Percentiles rank a stretch among this genome's conserved stretches.
phyloP scores from a whole-genome alignment of 2,113 vertebrate species.

The Clarias macrocephalus region DNA sequence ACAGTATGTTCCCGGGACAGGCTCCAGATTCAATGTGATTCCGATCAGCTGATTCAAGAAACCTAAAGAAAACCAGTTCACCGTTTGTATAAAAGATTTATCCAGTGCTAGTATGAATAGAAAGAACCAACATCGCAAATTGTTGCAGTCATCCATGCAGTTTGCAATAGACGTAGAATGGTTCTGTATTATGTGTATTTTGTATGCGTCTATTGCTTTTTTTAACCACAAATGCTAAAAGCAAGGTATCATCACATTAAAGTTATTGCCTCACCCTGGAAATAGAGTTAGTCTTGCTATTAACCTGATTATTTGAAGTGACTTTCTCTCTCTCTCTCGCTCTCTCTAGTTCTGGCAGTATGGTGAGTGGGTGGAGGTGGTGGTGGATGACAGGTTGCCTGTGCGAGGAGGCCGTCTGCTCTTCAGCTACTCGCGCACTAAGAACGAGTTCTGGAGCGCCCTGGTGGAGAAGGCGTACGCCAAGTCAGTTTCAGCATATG shows the following conservation, averaged over 20 bases:
- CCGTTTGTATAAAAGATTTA: not conserved
- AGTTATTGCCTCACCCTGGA: not conserved
- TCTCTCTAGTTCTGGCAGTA: conserved; percentile 80
- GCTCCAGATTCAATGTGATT: not conserved
- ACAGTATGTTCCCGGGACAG: not conserved
- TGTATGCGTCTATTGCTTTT: not conserved
- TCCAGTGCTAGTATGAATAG: not conserved
- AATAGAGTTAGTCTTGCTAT: not conserved
- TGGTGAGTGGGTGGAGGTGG: conserved; percentile 82
- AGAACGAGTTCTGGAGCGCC: conserved; percentile 79
- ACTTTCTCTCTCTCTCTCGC: conserved; percentile 35
- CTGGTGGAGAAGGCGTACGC: conserved; percentile 82
- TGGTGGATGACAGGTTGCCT: conserved; percentile 79
- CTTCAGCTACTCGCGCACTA: conserved; percentile 76
- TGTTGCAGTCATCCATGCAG: not conserved
- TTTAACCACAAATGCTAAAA: not conserved
- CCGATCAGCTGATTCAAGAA: not conserved
- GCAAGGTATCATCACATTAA: not conserved
- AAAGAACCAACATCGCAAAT: not conserved
- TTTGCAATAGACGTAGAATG: not conserved
- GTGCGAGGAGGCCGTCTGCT: conserved; percentile 73
- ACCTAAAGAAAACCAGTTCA: not conserved
- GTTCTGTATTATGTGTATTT: not conserved
- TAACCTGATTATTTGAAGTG: not conserved
- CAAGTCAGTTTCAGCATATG: conserved; percentile 78